These are phyloP conservation scores for Bactericera cockerelli DNA, from an alignment of 1,140 invertebrate species.

Conservation along the genomic window DNA sequence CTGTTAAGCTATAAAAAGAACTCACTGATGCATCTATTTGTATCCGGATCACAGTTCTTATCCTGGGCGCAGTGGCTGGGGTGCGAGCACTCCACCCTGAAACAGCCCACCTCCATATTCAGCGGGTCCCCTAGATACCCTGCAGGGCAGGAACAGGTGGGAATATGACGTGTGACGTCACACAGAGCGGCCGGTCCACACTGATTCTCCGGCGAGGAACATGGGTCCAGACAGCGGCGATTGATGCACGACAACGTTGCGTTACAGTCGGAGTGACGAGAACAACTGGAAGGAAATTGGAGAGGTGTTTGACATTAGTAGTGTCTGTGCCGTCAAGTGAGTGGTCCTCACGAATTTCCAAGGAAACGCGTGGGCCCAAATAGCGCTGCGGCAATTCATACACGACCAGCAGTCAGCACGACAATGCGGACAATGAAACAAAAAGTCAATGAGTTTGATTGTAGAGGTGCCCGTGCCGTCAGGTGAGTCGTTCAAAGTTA, in stretches of 20 bases:
- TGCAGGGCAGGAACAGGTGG: constrained; percentile 52
- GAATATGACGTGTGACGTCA: constrained; percentile 47
- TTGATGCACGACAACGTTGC: constrained; percentile 52
- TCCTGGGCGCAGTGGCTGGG: constrained; percentile 56
- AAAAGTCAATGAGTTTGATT: too few species aligned
- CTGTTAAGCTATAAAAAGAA: too few species aligned
- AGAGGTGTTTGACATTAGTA: too few species aligned
- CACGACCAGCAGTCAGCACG: too few species aligned
- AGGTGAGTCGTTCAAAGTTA: too few species aligned
- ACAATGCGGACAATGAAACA: too few species aligned
- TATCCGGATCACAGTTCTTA: constrained; percentile 52
- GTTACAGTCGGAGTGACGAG: constrained; percentile 46
- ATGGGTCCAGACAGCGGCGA: constrained; percentile 61
- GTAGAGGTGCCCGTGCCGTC: too few species aligned
- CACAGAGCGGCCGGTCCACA: constrained; percentile 62
- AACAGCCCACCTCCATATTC: constrained; percentile 52
- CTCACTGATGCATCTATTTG: constrained; percentile 61
- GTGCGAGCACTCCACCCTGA: constrained; percentile 65
- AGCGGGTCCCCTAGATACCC: constrained; percentile 65
- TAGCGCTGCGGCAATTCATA: too few species aligned
- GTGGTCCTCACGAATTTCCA: too few species aligned
- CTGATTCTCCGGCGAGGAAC: constrained; percentile 33
- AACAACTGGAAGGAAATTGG: constrained; percentile 43
- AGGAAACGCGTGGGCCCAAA: too few species aligned
- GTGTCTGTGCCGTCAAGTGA: too few species aligned